Evolutionary conservation across 2,113 vertebrate genomes (phyloP), one percentile per base, ranked within the genome.

Genomic region (Spea multiplicata): DNA sequence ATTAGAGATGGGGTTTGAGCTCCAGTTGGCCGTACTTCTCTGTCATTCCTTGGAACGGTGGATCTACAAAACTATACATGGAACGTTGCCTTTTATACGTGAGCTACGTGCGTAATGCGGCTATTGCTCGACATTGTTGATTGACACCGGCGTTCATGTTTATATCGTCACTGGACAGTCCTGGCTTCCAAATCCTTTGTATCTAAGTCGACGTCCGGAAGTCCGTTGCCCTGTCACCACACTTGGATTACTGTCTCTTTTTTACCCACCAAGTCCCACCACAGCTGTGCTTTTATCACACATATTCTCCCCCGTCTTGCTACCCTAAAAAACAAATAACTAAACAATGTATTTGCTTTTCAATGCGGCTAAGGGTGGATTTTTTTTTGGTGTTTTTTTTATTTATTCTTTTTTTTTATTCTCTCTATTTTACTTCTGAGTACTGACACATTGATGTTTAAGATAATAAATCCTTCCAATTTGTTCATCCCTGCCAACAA

Each of bases 391-490:
- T 3, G 55, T 74, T 65, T 65, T 6, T 62, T 59, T 89, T 87
- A 85, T 87, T 89, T 86, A 84, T 10, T 64, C 55, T 47, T 75
- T 52, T 50, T 57, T 69, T 48, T 74, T 52, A 49, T 16, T 14
- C 9, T 46, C 65, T 74, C 49, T 65, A 16, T 62, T 59, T 89
- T 87, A 84, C 87, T 90, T 89, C 86, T 85, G 84, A 89, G 88
- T 85, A 88, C 83, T 88, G 89, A 93, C 88, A 91, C 90, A 90
- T 89, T 92, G 90, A 92, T 93, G 90, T 86, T 91, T 90, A 52
- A 4, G 85, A 91, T 92, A 93, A 93, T 92, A 92, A 93, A 94
- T 94, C 90, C 93, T 91, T 90, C 86, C 90, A 92, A 92, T 93
- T 95, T 94, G 89, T 92, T 91, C 91, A 85, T 90, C 86, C 85